Evolutionary conservation across 2,797 vertebrate species (phyloP), one percentile per base, ranked within the genome.

Genomic region (Chloroceryle inda): DNA sequence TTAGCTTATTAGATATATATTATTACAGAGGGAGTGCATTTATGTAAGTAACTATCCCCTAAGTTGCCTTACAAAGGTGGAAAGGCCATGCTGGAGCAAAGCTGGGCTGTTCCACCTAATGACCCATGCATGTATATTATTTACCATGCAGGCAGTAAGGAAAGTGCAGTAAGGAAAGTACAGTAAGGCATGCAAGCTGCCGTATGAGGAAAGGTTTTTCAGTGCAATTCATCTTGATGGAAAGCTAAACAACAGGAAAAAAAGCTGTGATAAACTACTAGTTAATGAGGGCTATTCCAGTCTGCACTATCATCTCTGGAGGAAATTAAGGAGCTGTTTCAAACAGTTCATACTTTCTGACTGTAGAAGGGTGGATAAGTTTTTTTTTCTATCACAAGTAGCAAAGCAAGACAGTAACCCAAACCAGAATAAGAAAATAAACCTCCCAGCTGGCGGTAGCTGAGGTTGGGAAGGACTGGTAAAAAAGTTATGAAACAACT

Each of bases 381-480:
- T 47, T 88, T 88, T 89, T 49, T 75, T 67, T 7, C 52, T 83
- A 35, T 77, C 29, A 74, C 45, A 85, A 91, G 64, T 35, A 92
- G 83, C 56, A 73, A 74, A 79, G 45, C 42, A 58, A 91, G 53
- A 55, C 63, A 79, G 88, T 80, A 93, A 88, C 45, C 75, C 74
- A 94, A 89, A 94, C 62, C 69, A 56, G 63, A 85, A 68, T 29
- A 92, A 68, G 72, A 94, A 97, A 93, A 95, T 72, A 95, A 94
- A 91, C 59, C 13, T 89, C 88, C 37, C 88, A 93, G 93, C 62
- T 80, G 90, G 85, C 0, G 3, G 59, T 63, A 91, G 40, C 59
- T 86, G 69, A 85, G 59, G 40, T 76, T 91, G 58, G 53, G 66
- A 87, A 88, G 76, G 52, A 64, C 7, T 35, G 78, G 20, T 58